Evolutionary conservation across 64 coral and sea anemone genomes (phyloP).

Genomic region (Anthopleura sola): DNA sequence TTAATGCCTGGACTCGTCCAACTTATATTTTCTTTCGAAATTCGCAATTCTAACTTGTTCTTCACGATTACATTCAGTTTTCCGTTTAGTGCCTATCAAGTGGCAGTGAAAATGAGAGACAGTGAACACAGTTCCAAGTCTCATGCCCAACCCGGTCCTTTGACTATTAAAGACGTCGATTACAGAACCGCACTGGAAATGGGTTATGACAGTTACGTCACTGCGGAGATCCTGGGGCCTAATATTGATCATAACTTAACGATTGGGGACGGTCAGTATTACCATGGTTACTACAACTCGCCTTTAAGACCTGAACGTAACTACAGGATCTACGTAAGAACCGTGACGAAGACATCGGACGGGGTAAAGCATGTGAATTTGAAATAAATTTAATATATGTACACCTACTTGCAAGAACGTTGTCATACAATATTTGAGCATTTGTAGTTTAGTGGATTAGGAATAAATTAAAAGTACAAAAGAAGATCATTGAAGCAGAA

Average conservation of each 20-base stretch:
- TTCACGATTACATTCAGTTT: not conserved
- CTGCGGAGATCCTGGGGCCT: slow-evolving; percentile 4
- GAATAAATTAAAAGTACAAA: no score
- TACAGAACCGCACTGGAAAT: not conserved
- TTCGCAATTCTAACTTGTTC: not conserved
- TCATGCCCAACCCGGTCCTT: not conserved
- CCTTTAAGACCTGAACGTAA: not conserved
- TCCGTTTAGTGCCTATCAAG: slow-evolving; percentile 9
- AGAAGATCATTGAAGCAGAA: no score
- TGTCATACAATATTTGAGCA: no score
- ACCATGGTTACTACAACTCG: slow-evolving; percentile 16
- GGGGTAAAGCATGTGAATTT: not conserved
- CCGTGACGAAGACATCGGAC: not conserved
- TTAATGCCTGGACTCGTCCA: no score
- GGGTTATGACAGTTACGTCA: not conserved
- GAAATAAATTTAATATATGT: no score
- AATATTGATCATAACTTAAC: not conserved
- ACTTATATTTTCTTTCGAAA: no score
- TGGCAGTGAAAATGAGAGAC: not conserved
- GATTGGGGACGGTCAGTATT: slow-evolving; percentile 5
- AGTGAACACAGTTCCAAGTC: not conserved
- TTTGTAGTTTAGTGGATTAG: no score
- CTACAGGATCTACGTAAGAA: not conserved
- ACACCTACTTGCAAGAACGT: no score
- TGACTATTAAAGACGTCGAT: not conserved